Evolutionary conservation across 2,888 invertebrate genomes (phyloP).

Genomic region (Salticus scenicus): DNA sequence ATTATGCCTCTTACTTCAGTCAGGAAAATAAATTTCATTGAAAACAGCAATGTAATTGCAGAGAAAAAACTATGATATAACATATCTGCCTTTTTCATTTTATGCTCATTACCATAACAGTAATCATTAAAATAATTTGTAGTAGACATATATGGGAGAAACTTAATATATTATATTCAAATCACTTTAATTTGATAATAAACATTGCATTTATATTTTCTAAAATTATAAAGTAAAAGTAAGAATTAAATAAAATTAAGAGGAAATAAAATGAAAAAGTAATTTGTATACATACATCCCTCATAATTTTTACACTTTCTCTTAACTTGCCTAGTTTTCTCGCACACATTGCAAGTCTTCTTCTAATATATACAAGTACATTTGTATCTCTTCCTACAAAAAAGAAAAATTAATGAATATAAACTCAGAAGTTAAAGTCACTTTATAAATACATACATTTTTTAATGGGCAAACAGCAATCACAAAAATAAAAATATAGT

Average conservation of each 20-base stretch:
- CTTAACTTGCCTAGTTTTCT: constrained; percentile 93
- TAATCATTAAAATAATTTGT: too few relatives aligned
- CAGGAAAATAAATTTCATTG: too few relatives aligned
- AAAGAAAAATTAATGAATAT: constrained; percentile 72
- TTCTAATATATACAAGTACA: constrained; percentile 93
- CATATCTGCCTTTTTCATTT: too few relatives aligned
- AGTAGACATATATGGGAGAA: not conserved
- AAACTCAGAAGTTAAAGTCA: too few relatives aligned
- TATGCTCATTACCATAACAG: too few relatives aligned
- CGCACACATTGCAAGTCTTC: constrained; percentile 97
- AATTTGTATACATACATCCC: constrained; percentile 81
- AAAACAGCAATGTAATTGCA: too few relatives aligned
- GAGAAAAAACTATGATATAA: too few relatives aligned
- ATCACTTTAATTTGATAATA: not conserved
- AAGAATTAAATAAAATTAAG: not conserved
- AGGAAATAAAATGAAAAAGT: not conserved
- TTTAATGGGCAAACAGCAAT: too few relatives aligned
- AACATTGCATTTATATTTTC: not conserved
- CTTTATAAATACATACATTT: too few relatives aligned
- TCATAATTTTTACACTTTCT: constrained; percentile 96
- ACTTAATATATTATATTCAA: not conserved
- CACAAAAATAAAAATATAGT: too few relatives aligned
- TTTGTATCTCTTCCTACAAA: constrained; percentile 87
- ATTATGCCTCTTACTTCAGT: too few relatives aligned
- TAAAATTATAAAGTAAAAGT: not conserved